Evolutionary conservation across 2,797 vertebrate genomes (phyloP).

Genomic region (Pseudochaenichthys georgianus): DNA sequence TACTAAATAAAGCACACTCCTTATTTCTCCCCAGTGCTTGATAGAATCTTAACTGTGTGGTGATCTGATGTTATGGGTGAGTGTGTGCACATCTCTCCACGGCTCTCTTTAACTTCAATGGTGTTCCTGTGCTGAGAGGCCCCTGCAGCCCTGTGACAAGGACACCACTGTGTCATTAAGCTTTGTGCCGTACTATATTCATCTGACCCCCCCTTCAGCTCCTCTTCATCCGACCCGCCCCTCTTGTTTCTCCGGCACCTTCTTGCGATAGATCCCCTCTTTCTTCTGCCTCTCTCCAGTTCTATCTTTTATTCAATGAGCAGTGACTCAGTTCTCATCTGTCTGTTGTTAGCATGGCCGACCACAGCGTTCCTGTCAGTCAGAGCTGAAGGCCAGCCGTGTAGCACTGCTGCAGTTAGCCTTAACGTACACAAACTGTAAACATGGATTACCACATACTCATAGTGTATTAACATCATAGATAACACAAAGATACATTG

Average conservation of each 20-base stretch:
- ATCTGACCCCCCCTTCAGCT: constrained; percentile 18
- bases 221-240: constrained; percentile 27
- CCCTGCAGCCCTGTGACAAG: constrained; percentile 56
- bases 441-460: neutral
- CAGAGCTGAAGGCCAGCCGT: constrained; percentile 8
- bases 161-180: constrained; percentile 58
- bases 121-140: constrained; percentile 43
- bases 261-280: constrained; percentile 20
- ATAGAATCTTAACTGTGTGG: neutral
- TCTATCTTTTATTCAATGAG: constrained; percentile 72
- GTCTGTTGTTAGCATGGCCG: constrained; percentile 69
- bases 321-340: constrained; percentile 79
- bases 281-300: constrained; percentile 19
- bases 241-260: constrained; percentile 7
- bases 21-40: neutral
- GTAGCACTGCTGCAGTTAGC: constrained; percentile 1
- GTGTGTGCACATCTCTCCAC: constrained; percentile 6
- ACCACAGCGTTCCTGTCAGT: constrained; percentile 70
- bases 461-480: neutral
- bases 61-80: neutral
- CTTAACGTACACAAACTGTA: neutral
- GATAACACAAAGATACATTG: neutral
- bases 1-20: too few relatives aligned
- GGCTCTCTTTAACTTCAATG: constrained; percentile 23
- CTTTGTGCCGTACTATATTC: constrained; percentile 31